Conservation (phyloP, 1,140 invertebrate species). For the Delia radicum region DNA sequence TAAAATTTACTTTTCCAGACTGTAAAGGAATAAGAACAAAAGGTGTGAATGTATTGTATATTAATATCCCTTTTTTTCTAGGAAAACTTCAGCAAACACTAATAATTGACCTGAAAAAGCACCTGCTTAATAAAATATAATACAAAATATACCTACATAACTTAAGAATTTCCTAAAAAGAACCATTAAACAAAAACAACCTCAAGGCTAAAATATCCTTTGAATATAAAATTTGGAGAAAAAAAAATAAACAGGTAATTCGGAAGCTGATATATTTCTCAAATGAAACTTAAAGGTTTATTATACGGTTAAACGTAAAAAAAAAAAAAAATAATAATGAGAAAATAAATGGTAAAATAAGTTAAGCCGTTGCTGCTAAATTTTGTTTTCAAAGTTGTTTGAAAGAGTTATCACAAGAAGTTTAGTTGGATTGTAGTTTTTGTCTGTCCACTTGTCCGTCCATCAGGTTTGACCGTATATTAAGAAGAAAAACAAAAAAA, state of each 20-base stretch:
- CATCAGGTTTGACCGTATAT: not conserved
- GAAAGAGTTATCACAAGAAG: not conserved
- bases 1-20: too few relatives aligned
- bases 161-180: not conserved
- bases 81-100: not conserved
- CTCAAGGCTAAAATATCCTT: slow-evolving; percentile 18
- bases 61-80: not conserved
- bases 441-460: slow-evolving; percentile 3
- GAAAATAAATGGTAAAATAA: not conserved
- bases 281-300: slow-evolving; percentile 2
- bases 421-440: not conserved
- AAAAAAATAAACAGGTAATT: slow-evolving; percentile 11
- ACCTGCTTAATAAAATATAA: not conserved
- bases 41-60: too few relatives aligned
- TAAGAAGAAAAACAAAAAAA: slow-evolving; percentile 3
- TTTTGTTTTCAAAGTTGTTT: too few relatives aligned
- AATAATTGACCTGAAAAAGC: not conserved
- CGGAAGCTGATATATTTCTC: slow-evolving; percentile 20
- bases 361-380: too few relatives aligned
- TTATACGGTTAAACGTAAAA: not conserved
- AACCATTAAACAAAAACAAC: not conserved
- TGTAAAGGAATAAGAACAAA: too few relatives aligned
- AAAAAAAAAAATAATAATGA: not conserved
- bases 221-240: not conserved
- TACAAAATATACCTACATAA: not conserved